Base-by-base conservation (phyloP, 2,797 vertebrate species). In the Trematomus bernacchii region DNA sequence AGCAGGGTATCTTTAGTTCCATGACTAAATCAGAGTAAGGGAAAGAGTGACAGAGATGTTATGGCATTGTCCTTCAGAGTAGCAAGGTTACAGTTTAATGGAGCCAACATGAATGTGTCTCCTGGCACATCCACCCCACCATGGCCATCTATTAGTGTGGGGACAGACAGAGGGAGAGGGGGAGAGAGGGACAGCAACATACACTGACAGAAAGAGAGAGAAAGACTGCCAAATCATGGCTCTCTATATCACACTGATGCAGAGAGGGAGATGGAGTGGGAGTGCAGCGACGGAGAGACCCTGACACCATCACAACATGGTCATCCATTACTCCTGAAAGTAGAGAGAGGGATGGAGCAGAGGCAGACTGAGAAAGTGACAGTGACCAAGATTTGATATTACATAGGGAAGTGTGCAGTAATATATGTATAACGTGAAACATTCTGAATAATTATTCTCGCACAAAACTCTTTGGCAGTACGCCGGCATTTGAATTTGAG, bases 71-170 rank as follows among this genome's bases (percentile, higher is more conserved):
- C 85, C 88, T 92, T 89, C 84, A 71, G 66, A 70, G 64, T 30
- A 65, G 75, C 88, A 89, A 91, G 88, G 90, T 89, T 86, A 83
- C 80, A 80, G 78, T 88, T 87, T 88, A 91, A 91, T 92, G 83
- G 82, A 87, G 86, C 79, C 46, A 19, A 70, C 80, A 83, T 2
- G 3, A 90, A 85, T 84, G 82, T 55, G 69, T 85, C 81, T 85
- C 73, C 83, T 77, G 71, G 87, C 85, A 90, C 66, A 68, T 76
- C 66, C 81, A 77, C 77, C 73, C 59, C 60, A 73, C 73, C 60
- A 66, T 74, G 69, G 73, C 84, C 63, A 61, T 80, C 83, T 84
- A 85, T 90, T 87, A 81, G 72, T 53, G 46, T 46, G 58, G 63
- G 62, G 71, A 51, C 40, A 77, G 14, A 44, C 53, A 59, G 13